Percentiles rank a stretch among this genome's conserved stretches.
Conservation (phyloP, 1,140 invertebrate genomes). For the Brachionus sp. region DNA sequence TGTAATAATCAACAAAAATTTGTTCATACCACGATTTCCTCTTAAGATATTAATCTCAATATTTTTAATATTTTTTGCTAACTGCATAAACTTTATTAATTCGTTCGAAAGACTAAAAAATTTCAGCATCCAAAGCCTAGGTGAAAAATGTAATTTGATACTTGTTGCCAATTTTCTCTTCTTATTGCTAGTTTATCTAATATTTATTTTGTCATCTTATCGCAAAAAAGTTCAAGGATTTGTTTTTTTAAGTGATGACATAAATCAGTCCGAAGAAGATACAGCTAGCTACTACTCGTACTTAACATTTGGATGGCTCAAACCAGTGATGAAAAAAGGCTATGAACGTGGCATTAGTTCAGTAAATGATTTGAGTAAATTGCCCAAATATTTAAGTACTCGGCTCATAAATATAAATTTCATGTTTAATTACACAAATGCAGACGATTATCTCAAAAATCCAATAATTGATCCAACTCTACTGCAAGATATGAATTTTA, state of each 20-base stretch:
- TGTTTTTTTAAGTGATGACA: background rate
- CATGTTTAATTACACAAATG: conserved; percentile 52
- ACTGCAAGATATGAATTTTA: conserved; percentile 17
- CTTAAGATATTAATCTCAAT: background rate
- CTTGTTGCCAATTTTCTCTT: background rate
- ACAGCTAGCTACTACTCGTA: conserved; percentile 68
- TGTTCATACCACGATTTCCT: background rate
- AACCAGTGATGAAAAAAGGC: conserved; percentile 78
- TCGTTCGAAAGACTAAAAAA: background rate
- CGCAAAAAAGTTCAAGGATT: background rate
- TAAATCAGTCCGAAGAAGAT: conserved; percentile 67
- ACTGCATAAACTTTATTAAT: conserved; percentile 9
- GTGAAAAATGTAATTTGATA: background rate
- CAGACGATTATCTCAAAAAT: conserved; percentile 50
- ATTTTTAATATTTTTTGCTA: background rate
- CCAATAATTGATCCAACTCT: conserved; percentile 36
- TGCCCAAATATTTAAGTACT: conserved; percentile 71
- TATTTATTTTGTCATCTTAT: conserved; percentile 5
- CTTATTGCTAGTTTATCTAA: background rate
- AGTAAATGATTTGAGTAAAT: conserved; percentile 77
- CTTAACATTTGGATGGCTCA: conserved; percentile 81
- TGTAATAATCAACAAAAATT: background rate
- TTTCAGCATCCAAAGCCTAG: background rate
- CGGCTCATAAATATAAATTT: conserved; percentile 64
- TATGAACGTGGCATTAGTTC: conserved; percentile 67